Evolutionary conservation across 1,140 invertebrate species (phyloP), one percentile per base, ranked within the genome.

Genomic region (Tribolium madens): DNA sequence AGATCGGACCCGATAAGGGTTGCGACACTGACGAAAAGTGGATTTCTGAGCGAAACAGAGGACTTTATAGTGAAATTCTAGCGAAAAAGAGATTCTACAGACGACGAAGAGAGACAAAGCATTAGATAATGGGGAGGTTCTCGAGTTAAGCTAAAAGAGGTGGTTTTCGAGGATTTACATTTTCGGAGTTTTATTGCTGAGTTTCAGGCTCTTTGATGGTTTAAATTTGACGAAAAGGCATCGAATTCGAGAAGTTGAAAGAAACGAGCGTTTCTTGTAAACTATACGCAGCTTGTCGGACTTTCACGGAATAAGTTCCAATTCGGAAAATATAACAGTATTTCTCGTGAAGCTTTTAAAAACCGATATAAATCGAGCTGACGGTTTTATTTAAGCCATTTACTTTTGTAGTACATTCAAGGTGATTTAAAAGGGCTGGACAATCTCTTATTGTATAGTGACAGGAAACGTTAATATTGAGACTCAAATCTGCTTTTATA

Each of bases 1-100:
- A 50, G 48, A 50, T 50, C 48, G 48, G 48, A 15, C 13, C 12
- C 48, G 48, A 50, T 50, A 50, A 50, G 13, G 48, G 48, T 17
- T 50, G 48, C 48, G 15, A 17, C 13, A 50, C 13, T 50, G 36
- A 42, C 36, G 36, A 42, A 42, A 42, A 42, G 36, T 42, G 36
- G 36, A 42, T 42, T 42, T 42, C n/a, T n/a, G n/a, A 42, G 36
- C 36, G 36, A 42, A n/a, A 26, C 21, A 5, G 21, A 5, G 3
- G 21, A 26, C 21, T 9, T 42, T 42, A 42, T 42, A 9, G 36
- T 1, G 36, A 42, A n/a, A 42, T 42, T 42, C 36, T n/a, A n/a
- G n/a, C 36, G n/a, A 42, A 36, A 42, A 42, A 7, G 6, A 42
- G 36, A 42, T n/a, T 42, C 36, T 10, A 10, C 21, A 26, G 21